Evolutionary conservation across 2,797 vertebrate genomes (phyloP), one percentile per base, ranked within the genome.

Genomic region (Poeciliopsis turneri): DNA sequence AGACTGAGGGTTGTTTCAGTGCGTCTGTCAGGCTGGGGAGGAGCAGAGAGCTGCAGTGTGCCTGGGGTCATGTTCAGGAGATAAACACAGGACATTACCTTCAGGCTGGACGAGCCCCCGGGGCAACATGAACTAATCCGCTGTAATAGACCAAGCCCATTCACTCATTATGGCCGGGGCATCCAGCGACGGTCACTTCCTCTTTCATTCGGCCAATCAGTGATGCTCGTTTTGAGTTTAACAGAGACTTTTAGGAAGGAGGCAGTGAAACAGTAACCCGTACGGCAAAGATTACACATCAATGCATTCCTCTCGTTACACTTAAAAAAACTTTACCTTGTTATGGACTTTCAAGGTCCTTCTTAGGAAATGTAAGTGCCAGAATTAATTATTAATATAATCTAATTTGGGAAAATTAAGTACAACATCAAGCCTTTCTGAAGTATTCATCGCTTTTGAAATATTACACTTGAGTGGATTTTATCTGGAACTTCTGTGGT

Each of bases 71-170:
- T 81, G 83, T 83, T 83, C 75, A 47, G 80, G 80, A 89, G 86
- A 89, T 87, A 89, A 92, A 91, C 79, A 83, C 79, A 78, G 86
- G 85, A 90, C 90, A 88, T 89, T 82, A 84, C 84, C 88, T 86
- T 4, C 74, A 51, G 87, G 89, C 84, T 82, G 83, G 64, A 90
- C 61, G 90, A 89, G 87, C 86, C 90, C 90, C 88, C 5, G 82
- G 87, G 88, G 87, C 89, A 25, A 64, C 86, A 82, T 83, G 76
- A 86, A 79, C 85, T 84, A 87, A 90, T 90, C 83, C 72, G 81
- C 81, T 84, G 77, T 86, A 86, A 91, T 77, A 87, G 81, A 85
- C 81, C 41, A 76, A 72, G 55, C 82, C 68, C 78, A 77, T 79
- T 84, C 77, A 51, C 83, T 84, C 85, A 86, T 87, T 81, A 80